Evolutionary conservation across 2,888 invertebrate genomes (phyloP).

Genomic region (Mantis religiosa): DNA sequence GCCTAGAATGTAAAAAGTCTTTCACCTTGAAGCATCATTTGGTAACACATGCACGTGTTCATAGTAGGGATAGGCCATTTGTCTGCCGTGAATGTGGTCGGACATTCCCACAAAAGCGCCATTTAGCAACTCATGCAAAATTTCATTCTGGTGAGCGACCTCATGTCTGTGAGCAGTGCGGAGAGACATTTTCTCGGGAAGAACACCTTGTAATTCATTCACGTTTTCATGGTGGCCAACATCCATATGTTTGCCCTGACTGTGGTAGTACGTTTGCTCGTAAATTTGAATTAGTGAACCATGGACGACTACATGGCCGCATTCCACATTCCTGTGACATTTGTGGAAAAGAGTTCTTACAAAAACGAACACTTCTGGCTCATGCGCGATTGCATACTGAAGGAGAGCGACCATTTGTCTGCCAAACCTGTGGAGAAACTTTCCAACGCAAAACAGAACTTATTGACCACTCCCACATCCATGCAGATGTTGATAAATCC

Average conservation of each 20-base stretch:
- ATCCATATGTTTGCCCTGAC: slow-evolving; percentile 87
- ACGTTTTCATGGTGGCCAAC: slow-evolving; percentile 90
- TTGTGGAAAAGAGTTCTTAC: slow-evolving; percentile 80
- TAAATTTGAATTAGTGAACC: slow-evolving; percentile 82
- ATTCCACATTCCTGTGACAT: slow-evolving; percentile 77
- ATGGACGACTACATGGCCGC: slow-evolving; percentile 74
- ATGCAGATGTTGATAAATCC: slow-evolving; percentile 47
- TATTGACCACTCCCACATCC: slow-evolving; percentile 59
- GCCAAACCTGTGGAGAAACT: slow-evolving; percentile 71
- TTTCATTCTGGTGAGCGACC: slow-evolving; percentile 82
- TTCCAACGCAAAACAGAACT: slow-evolving; percentile 68
- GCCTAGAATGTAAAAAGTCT: slow-evolving; percentile 80
- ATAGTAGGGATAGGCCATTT: slow-evolving; percentile 76
- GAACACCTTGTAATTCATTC: slow-evolving; percentile 89
- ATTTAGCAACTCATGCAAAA: slow-evolving; percentile 79
- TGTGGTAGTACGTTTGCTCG: slow-evolving; percentile 82
- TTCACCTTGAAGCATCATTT: slow-evolving; percentile 82
- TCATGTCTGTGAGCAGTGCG: slow-evolving; percentile 82
- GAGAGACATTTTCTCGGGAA: slow-evolving; percentile 86
- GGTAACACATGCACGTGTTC: slow-evolving; percentile 73
- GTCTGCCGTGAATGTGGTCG: slow-evolving; percentile 77
- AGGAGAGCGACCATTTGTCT: slow-evolving; percentile 69
- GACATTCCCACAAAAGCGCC: slow-evolving; percentile 75
- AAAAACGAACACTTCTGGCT: slow-evolving; percentile 75
- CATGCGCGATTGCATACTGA: slow-evolving; percentile 65